Evolutionary conservation across 1,140 invertebrate species (phyloP), one percentile per base, ranked within the genome.

Genomic region (Trissolcus basalis): DNA sequence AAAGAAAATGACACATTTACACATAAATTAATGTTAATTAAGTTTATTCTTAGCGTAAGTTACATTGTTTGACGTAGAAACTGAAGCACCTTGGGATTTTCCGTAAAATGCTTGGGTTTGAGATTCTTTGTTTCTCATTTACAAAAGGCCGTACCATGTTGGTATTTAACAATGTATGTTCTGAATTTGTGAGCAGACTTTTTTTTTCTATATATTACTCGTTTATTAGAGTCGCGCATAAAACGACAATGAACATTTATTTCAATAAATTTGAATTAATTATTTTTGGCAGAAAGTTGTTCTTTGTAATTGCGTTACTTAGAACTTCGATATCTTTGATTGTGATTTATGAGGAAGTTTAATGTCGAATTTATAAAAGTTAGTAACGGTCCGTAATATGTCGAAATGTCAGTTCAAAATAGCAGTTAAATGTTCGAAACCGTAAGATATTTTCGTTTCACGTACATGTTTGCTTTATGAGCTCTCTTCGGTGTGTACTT

Each of bases 231-330:
- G 16, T 9, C n/a, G 2, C 14, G 11, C 15, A 48, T 48, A 16
- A 35, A 45, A 32, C n/a, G 41, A 44, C 43, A 56, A 56, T 33
- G 41, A 10, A 19, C 33, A 45, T 45, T 32, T 27, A 33, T 56
- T 56, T 14, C 9, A 56, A 56, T 56, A 56, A 44, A 45, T 56
- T 56, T 56, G 27, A 56, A 56, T 56, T 45, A 5, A 56, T 56
- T 56, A 55, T 33, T 56, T 56, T 45, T 11, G 41, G 12, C 12
- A n/a, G 3, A 0, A 56, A 56, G 45, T 35, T n/a, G 6, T 45
- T 45, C 41, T 44, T 45, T 55, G 10, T 56, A 45, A 56, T 56
- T 56, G 45, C 8, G 33, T 56, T 45, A 56, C 43, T 45, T 56
- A 27, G 19, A 13, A 45, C 16, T 45, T 45, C 45, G 16, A 33